Conservation (phyloP, 1,140 invertebrate species). For the Carposina sasakii region DNA sequence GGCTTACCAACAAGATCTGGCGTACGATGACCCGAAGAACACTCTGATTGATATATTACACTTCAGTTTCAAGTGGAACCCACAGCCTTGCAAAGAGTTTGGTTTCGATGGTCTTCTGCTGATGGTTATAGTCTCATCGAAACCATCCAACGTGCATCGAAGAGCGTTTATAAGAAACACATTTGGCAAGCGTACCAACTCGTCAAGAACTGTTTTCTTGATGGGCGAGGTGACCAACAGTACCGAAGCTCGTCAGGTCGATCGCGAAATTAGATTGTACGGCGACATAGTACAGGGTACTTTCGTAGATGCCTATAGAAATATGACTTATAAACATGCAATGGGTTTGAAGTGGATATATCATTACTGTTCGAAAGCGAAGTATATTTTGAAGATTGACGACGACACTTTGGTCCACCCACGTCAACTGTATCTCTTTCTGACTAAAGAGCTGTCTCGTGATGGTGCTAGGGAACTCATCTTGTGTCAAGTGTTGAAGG, state of each 20-base stretch:
- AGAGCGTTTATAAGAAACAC: constrained; percentile 78
- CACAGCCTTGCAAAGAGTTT: constrained; percentile 68
- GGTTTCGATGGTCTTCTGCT: constrained; percentile 64
- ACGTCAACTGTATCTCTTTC: constrained; percentile 76
- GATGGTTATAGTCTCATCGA: constrained; percentile 80
- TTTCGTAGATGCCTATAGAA: constrained; percentile 86
- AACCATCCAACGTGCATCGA: constrained; percentile 76
- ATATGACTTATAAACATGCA: constrained; percentile 91
- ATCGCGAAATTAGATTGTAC: constrained; percentile 75
- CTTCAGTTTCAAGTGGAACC: constrained; percentile 74
- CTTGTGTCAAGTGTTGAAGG: constrained; percentile 72
- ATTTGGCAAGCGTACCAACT: constrained; percentile 74
- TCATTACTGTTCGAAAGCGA: constrained; percentile 79
- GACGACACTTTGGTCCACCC: constrained; percentile 87
- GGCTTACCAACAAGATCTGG: no score
- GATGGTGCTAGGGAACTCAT: constrained; percentile 75
- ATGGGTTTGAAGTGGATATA: constrained; percentile 88
- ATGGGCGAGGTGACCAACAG: constrained; percentile 74
- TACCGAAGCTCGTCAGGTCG: constrained; percentile 62
- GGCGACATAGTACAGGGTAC: constrained; percentile 86
- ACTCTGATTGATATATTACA: constrained; percentile 73
- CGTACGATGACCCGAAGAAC: constrained; percentile 28
- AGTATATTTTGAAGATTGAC: constrained; percentile 84
- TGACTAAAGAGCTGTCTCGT: constrained; percentile 73
- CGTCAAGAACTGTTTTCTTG: constrained; percentile 78